Base-by-base conservation (phyloP, 2,113 vertebrate genomes). In the western clawed frog (Xenopus tropicalis) region DNA sequence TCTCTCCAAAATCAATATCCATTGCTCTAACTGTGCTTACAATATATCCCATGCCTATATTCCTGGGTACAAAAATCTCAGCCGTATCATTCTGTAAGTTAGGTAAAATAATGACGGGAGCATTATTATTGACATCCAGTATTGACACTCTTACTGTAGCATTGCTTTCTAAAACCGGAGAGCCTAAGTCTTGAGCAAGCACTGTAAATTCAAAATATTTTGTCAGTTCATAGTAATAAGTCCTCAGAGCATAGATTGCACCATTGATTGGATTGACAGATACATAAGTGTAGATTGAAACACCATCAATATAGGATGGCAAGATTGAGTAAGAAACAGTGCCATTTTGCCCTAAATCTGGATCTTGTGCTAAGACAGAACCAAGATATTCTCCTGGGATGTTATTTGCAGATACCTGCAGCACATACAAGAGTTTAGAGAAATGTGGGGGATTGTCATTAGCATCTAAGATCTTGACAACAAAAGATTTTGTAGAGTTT, bases 171-270 rank as follows among this genome's bases (percentile, higher is more conserved):
- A 98, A 82, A 81, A 96, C 96, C 7, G 97, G 97, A 0, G 94
- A 93, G 62, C 97, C 97, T 0, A 95, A 94, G 86, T 99, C 97
- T 82, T 94, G 95, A 11, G 97, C 97, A 24, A 98, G 87, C 43
- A 99, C 96, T 0, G 96, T 97, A 73, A 99, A 99, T 81, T 99
- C 97, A 77, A 99, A 98, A 71, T 96, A 95, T 69, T 98, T 98
- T 24, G 97, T 98, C 78, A 98, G 96, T 71, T 99, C 97, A 0
- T 99, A 98, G 86, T 99, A 98, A 77, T 99, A 99, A 77, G 96
- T 97, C 77, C 97, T 91, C 68, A 99, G 88, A 3, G 97, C 97
- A 0, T 99, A 99, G 66, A 99, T 97, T 83, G 97, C 97, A 74
- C 97, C 97, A 56, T 98, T 98, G 23, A 96, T 95, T 51, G 97